Base-by-base conservation (phyloP, 2,797 vertebrate species). In the Chaetophractus vellerosus region DNA sequence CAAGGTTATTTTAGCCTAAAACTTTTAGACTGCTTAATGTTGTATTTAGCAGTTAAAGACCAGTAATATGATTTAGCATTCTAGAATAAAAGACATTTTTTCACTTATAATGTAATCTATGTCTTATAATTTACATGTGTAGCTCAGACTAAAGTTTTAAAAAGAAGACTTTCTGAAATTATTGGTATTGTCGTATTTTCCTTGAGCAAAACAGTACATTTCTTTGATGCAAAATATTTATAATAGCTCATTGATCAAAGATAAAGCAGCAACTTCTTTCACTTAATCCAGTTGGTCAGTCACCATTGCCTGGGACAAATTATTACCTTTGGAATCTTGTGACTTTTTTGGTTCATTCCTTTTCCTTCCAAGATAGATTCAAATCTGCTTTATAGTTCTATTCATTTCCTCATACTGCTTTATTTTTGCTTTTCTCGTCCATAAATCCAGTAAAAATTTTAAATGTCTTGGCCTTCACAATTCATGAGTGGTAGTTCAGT, bases 391-490 rank as follows among this genome's bases (percentile, higher is more conserved):
- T 45, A 79, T 83, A 83, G 31, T 71, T 96, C 84, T 48, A 64
- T 72, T 9, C 0, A 31, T 94, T 95, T 96, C 66, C 59, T 95
- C 41, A 14, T n/a, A 19, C 74, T 68, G 12, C n/a, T 95, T 69
- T 90, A 16, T 57, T 92, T 96, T 55, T 96, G 38, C 88, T 91
- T 94, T 18, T 52, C 92, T 50, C 71, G 71, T 21, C 82, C 31
- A 68, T 19, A 91, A 94, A 88, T 94, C 48, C 91, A 89, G 68
- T 48, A 24, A 69, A 97, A 94, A 2, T n/a, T 92, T 0, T 69
- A 38, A 26, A 38, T 0, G 28, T 85, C 48, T 88, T 95, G 12
- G 66, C n/a, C 10, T 97, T 98, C 76, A 1, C 36, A 91, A 45
- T 69, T 93, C 69, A 31, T n/a, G 74, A 80, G 26, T 93, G 15